Conservation (phyloP, 2,888 invertebrate genomes). For the Piscicola geometra region DNA sequence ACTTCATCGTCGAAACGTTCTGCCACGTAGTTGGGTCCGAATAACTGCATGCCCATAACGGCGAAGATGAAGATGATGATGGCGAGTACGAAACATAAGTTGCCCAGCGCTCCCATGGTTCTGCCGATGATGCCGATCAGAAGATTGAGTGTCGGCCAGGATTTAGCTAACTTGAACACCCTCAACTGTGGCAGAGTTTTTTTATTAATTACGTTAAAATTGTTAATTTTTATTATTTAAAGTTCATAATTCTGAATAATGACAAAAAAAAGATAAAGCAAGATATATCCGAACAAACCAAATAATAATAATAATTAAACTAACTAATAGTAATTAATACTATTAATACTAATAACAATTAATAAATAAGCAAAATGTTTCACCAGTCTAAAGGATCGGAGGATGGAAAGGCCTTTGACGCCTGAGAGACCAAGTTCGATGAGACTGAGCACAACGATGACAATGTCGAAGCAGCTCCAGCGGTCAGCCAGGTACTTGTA, state of each 20-base stretch:
- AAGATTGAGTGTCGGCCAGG: slow-evolving; percentile 96
- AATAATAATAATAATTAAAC: neutral
- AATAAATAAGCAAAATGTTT: slow-evolving; percentile 50
- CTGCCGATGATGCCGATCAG: slow-evolving; percentile 96
- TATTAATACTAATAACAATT: neutral
- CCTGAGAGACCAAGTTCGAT: slow-evolving; percentile 88
- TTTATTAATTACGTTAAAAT: no score
- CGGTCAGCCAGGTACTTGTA: slow-evolving; percentile 96
- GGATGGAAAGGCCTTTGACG: slow-evolving; percentile 90
- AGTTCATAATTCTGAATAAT: no score
- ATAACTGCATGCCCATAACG: slow-evolving; percentile 98
- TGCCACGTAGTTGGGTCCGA: slow-evolving; percentile 79
- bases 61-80: slow-evolving; percentile 99
- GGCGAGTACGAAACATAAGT: slow-evolving; percentile 93
- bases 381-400: slow-evolving; percentile 96
- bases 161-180: slow-evolving; percentile 97
- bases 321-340: neutral
- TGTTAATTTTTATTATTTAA: no score
- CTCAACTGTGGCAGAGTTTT: no score
- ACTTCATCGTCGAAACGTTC: slow-evolving; percentile 58
- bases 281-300: no score
- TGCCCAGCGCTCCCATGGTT: slow-evolving; percentile 91
- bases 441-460: slow-evolving; percentile 90
- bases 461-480: slow-evolving; percentile 98
- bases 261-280: no score